Conservation (phyloP, 2,888 invertebrate genomes). For the Parnassius mnemosyne region DNA sequence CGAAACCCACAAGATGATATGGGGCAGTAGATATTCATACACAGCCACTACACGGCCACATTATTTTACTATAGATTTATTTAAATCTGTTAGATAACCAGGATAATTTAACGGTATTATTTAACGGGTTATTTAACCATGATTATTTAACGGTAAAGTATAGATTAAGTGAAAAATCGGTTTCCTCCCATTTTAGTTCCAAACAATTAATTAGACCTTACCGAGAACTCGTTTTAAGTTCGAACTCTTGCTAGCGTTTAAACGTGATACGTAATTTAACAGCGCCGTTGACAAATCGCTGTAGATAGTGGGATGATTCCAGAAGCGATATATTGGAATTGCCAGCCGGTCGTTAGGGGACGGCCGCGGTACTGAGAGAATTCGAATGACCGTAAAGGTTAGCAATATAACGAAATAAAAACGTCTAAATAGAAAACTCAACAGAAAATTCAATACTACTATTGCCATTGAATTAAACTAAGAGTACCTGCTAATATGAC, state of each 20-base stretch:
- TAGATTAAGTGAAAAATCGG: too few relatives aligned
- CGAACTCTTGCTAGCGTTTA: slow-evolving; percentile 12
- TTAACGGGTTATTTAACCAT: too few relatives aligned
- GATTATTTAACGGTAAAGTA: too few relatives aligned
- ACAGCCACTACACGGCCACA: too few relatives aligned
- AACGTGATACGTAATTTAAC: slow-evolving; percentile 35
- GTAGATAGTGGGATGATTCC: slow-evolving; percentile 42
- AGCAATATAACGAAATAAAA: slow-evolving; percentile 26
- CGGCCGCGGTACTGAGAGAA: slow-evolving; percentile 28
- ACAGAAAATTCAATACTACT: neutral
- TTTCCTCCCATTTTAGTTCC: slow-evolving; percentile 19
- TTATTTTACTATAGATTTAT: too few relatives aligned
- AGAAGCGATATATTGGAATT: slow-evolving; percentile 53
- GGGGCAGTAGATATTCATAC: too few relatives aligned
- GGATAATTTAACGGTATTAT: too few relatives aligned
- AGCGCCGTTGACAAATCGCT: slow-evolving; percentile 36
- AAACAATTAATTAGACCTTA: slow-evolving; percentile 12
- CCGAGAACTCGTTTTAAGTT: slow-evolving; percentile 9
- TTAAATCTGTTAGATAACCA: too few relatives aligned
- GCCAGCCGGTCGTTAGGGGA: slow-evolving; percentile 52
- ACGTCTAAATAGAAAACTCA: slow-evolving; percentile 10
- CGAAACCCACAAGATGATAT: too few relatives aligned
- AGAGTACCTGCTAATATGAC: too few relatives aligned
- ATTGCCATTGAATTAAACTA: neutral
- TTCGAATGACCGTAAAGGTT: slow-evolving; percentile 39